Conservation (phyloP, 2,888 invertebrate genomes). For the Tipula helvola region DNA sequence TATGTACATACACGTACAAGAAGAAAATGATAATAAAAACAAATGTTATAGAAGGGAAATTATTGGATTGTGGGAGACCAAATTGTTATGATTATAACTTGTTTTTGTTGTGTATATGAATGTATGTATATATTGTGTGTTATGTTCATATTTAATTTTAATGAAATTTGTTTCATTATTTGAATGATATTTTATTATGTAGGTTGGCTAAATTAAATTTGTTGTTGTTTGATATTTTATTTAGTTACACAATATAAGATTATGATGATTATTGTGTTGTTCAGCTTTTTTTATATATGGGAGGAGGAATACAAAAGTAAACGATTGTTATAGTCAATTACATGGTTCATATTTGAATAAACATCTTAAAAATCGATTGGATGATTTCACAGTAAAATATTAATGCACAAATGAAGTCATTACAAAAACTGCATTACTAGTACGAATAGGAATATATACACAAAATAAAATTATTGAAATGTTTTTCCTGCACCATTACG, state of each 20-base stretch:
- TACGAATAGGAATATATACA: background rate
- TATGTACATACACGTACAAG: background rate
- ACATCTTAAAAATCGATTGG: background rate
- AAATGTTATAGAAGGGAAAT: background rate
- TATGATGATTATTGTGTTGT: background rate
- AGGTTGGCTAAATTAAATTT: background rate
- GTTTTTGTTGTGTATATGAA: background rate
- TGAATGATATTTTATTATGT: background rate
- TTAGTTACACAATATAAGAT: background rate
- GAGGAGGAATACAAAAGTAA: background rate
- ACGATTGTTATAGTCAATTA: background rate
- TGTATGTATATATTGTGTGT: background rate
- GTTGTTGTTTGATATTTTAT: background rate
- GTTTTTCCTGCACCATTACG: background rate
- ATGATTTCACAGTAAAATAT: background rate
- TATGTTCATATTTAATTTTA: background rate
- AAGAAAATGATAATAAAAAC: background rate
- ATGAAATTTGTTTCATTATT: background rate
- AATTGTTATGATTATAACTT: background rate
- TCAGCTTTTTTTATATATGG: background rate
- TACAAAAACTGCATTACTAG: background rate
- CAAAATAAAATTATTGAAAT: background rate
- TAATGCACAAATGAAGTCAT: background rate
- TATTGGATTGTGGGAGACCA: slow-evolving; percentile 4
- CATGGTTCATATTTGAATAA: background rate